Base-by-base conservation (phyloP, 2,113 vertebrate genomes). In the Chloebia gouldiae region DNA sequence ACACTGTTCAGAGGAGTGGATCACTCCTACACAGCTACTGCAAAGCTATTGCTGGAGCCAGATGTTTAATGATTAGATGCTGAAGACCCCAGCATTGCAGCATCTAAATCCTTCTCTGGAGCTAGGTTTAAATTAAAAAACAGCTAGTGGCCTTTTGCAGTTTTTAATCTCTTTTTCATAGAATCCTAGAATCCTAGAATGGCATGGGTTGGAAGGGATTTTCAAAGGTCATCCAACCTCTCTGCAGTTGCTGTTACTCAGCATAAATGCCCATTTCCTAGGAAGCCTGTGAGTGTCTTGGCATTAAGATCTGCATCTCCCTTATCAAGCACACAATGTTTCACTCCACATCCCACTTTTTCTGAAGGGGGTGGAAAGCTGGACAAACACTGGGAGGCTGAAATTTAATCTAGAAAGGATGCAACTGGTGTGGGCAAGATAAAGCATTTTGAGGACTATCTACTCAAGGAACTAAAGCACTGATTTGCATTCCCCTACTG, bases 361-460 rank as follows among this genome's bases (percentile, higher is more conserved):
- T 73, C 68, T 77, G 90, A 70, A 47, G 19, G 20, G 15, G 4
- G 13, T 72, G 54, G 71, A 72, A 92, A 90, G 42, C 59, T 80
- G 63, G 78, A 79, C n/a, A 76, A 87, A 61, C 30, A 71, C 27
- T 40, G 31, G 27, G 37, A 83, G 11, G 31, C 4, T 78, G 77
- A 86, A 81, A 31, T 86, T 66, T 81, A 81, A 84, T 60, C 80
- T 91, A 50, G 73, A 92, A 89, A 95, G 61, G 65, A 92, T 60
- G 33, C 13, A 78, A 86, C 71, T 57, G 31, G 53, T 7, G 9
- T 35, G 78, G 51, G 27, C 47, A 84, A 94, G 65, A 81, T 70
- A 86, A 94, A 89, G 33, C 10, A 35, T 78, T 95, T 61, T 81
- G 65, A 94, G 27, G 35, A 59, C 39, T 94, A 40, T 33, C 60